Conservation (phyloP, 2,888 invertebrate genomes). For the Phanerotoma sp. region DNA sequence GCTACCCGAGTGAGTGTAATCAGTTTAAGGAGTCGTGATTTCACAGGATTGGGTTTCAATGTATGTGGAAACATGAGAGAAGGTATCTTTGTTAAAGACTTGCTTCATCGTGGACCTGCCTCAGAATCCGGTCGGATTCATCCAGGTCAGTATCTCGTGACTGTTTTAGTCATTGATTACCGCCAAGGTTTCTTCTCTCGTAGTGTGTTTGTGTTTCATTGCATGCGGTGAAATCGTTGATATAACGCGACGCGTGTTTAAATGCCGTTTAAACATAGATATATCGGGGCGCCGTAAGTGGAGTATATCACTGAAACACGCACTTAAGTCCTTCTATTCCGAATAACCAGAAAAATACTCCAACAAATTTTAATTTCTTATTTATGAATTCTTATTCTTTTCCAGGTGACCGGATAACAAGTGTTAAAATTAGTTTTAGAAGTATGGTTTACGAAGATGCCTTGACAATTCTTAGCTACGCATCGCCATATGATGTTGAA, state of each 20-base stretch:
- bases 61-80: slow-evolving; percentile 89
- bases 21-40: slow-evolving; percentile 80
- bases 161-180: slow-evolving; percentile 9
- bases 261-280: slow-evolving; percentile 23
- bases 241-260: slow-evolving; percentile 11
- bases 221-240: slow-evolving; percentile 10
- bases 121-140: slow-evolving; percentile 79
- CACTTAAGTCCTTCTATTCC: neutral
- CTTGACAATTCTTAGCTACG: slow-evolving; percentile 83
- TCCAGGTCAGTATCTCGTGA: slow-evolving; percentile 64
- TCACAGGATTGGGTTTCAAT: slow-evolving; percentile 84
- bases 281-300: slow-evolving; percentile 31
- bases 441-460: slow-evolving; percentile 91
- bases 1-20: slow-evolving; percentile 66
- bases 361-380: neutral
- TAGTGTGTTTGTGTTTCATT: neutral
- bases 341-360: neutral
- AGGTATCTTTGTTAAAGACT: slow-evolving; percentile 85
- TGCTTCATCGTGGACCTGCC: slow-evolving; percentile 84
- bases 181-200: slow-evolving; percentile 6
- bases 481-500: slow-evolving; percentile 86
- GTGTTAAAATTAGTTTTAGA: slow-evolving; percentile 82
- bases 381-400: slow-evolving; percentile 2
- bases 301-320: slow-evolving; percentile 26
- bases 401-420: slow-evolving; percentile 83